phyloP scores from a whole-genome alignment of 2,797 vertebrate species.

The Hephaestus fuliginosus region DNA sequence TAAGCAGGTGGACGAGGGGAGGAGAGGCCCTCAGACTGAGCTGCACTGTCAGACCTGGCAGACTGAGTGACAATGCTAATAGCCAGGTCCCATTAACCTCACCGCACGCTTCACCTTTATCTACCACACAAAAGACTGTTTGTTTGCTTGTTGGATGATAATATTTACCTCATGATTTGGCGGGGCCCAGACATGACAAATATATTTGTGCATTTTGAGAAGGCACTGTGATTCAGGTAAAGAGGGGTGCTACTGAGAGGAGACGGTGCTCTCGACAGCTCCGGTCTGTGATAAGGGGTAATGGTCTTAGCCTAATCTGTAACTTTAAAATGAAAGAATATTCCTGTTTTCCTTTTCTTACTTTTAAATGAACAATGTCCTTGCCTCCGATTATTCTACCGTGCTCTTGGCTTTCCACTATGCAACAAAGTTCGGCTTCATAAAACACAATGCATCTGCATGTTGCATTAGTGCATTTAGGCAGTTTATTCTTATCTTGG shows the following conservation, averaged over 20 bases:
- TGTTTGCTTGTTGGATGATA: constrained; percentile 88
- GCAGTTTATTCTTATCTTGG: constrained; percentile 74
- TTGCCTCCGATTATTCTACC: constrained; percentile 58
- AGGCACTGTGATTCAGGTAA: constrained; percentile 64
- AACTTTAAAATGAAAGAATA: constrained; percentile 75
- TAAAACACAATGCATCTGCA: constrained; percentile 72
- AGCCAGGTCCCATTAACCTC: constrained; percentile 86
- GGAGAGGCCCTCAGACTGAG: constrained; percentile 85
- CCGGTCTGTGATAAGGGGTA: constrained; percentile 68
- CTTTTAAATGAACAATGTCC: constrained; percentile 71
- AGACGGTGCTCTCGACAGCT: constrained; percentile 60
- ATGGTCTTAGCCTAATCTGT: constrained; percentile 73
- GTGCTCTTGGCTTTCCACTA: constrained; percentile 59
- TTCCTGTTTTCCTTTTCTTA: constrained; percentile 61
- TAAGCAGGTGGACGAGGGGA: constrained; percentile 87
- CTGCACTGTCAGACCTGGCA: constrained; percentile 88
- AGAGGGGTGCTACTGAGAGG: constrained; percentile 38
- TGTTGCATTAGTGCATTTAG: constrained; percentile 68
- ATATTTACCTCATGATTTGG: constrained; percentile 85
- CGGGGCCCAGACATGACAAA: constrained; percentile 82
- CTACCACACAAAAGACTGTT: constrained; percentile 86
- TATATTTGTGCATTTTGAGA: constrained; percentile 84
- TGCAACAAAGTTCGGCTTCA: constrained; percentile 67
- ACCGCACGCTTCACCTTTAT: constrained; percentile 87
- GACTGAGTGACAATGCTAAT: constrained; percentile 93